These are phyloP conservation scores for Mola mola DNA, from an alignment of 2,113 vertebrate genomes.

Conservation along the genomic window DNA sequence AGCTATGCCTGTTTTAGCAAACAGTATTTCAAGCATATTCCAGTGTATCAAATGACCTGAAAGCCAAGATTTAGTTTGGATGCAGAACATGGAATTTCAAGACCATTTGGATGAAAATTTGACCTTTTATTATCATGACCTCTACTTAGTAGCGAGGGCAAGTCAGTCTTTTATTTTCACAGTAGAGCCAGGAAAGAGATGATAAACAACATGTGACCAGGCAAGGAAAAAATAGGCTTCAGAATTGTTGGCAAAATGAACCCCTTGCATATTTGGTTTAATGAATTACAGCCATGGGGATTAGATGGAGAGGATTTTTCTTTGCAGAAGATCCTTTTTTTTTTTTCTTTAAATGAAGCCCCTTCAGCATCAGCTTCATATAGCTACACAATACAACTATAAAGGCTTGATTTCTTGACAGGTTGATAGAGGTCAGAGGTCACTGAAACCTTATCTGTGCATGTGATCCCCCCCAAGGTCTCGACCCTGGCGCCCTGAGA, in stretches of 20 bases:
- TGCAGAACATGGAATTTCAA: conserved; percentile 21
- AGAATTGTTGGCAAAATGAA: conserved; percentile 1
- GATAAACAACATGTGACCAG: background rate
- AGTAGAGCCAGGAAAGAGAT: background rate
- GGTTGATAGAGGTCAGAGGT: conserved; percentile 54
- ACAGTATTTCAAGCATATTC: conserved; percentile 48
- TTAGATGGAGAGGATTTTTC: background rate
- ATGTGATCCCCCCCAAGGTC: conserved; percentile 62
- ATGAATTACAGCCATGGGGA: background rate
- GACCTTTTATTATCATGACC: background rate
- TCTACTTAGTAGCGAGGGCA: background rate
- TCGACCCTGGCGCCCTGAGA: conserved; percentile 68
- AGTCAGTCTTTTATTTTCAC: background rate
- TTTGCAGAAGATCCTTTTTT: background rate
- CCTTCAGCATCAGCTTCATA: background rate
- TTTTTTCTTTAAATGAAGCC: background rate
- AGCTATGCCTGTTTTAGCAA: conserved; percentile 46
- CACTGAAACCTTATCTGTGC: conserved; percentile 34
- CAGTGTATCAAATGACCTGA: conserved; percentile 42
- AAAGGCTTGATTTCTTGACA: conserved; percentile 33
- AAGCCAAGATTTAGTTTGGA: conserved; percentile 24
- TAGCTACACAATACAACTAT: background rate
- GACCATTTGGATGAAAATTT: conserved; percentile 1
- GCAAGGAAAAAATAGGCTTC: background rate
- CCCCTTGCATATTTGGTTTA: background rate